phyloP scores from a whole-genome alignment of 2,113 vertebrate species.

The Thalassoma bifasciatum region DNA sequence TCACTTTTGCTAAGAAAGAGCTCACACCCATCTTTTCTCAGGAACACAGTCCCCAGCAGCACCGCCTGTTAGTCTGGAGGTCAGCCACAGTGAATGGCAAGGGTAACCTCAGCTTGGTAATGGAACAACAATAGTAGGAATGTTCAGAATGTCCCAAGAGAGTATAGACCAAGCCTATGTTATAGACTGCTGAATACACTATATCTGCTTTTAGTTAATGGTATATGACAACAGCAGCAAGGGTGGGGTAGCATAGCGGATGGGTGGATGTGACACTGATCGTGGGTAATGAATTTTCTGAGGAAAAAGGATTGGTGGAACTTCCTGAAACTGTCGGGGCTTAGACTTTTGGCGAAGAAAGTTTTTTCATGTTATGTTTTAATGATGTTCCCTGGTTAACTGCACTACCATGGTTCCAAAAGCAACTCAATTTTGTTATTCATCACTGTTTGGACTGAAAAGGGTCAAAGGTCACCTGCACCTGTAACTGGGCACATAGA shows the following conservation, averaged over 20 bases:
- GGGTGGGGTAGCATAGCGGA: conserved; percentile 21
- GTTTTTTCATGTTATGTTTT: not conserved
- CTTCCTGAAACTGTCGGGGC: not conserved
- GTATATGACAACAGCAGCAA: conserved; percentile 14
- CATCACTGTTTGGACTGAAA: conserved; percentile 6
- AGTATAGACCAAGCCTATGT: conserved; percentile 32
- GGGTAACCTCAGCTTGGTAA: conserved; percentile 72
- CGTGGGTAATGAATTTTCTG: conserved; percentile 8
- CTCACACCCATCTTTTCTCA: conserved; percentile 3
- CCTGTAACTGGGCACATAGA: conserved; percentile 33
- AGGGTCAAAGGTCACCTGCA: conserved; percentile 40
- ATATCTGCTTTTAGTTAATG: conserved; percentile 32
- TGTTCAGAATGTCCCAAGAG: conserved; percentile 73
- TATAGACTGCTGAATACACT: conserved; percentile 52
- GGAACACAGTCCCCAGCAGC: conserved; percentile 40
- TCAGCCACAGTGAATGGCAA: conserved; percentile 70
- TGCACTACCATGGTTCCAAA: conserved; percentile 17
- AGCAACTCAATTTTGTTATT: conserved; percentile 1
- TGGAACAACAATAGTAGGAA: conserved; percentile 81
- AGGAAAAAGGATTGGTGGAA: conserved; percentile 17
- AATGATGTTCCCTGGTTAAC: not conserved
- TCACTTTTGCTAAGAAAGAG: not conserved
- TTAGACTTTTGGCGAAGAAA: not conserved
- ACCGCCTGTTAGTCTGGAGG: conserved; percentile 59
- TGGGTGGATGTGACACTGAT: conserved; percentile 19